Percentiles rank a stretch among this genome's conserved stretches.
These are phyloP conservation scores for Pseudococcus viburni DNA, from an alignment of 2,888 invertebrate species.

Conservation along the genomic window DNA sequence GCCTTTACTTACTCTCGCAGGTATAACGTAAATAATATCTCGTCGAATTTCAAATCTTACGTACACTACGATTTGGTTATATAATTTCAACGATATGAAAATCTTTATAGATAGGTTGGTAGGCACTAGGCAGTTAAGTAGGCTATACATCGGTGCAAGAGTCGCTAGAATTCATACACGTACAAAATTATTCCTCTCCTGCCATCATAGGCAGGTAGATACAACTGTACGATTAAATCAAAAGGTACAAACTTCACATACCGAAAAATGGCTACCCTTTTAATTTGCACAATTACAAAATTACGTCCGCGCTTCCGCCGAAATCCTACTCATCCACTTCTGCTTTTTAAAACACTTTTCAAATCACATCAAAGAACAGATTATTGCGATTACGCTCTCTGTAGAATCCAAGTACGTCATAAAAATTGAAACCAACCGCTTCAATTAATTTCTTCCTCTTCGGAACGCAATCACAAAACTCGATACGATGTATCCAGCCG, in stretches of 20 bases:
- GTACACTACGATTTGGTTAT: not conserved
- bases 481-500: constrained; percentile 63
- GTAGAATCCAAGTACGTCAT: constrained; percentile 61
- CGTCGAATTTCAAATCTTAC: not conserved
- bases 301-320: not conserved
- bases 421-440: constrained; percentile 65
- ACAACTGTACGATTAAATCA: constrained; percentile 14
- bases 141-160: not conserved
- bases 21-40: not conserved
- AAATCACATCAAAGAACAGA: constrained; percentile 64
- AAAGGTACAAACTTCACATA: not conserved
- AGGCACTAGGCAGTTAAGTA: not conserved
- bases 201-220: not conserved
- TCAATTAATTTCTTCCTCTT: constrained; percentile 67
- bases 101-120: not conserved
- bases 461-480: constrained; percentile 65
- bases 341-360: constrained; percentile 48
- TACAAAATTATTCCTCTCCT: not conserved
- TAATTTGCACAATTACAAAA: constrained; percentile 56
- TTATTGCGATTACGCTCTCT: constrained; percentile 57
- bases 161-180: not conserved
- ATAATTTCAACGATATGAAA: not conserved
- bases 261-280: constrained; percentile 29
- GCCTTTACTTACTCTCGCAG: not conserved
- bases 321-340: not conserved